Conservation (phyloP, 2,113 vertebrate genomes). For the Urocynchramus pylzowi region DNA sequence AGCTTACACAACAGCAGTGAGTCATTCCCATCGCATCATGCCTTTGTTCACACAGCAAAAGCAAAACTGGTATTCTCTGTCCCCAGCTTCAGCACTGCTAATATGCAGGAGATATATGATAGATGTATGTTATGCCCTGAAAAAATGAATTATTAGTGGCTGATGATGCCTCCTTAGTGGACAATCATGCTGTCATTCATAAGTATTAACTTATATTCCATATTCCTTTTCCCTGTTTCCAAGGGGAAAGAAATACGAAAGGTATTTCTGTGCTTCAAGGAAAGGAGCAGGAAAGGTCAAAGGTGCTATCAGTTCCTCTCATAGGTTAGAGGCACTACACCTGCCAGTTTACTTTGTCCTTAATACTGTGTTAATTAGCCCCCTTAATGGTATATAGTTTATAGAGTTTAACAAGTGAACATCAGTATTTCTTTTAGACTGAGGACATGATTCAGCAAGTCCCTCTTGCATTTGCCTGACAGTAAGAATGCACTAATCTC, state of each 20-base stretch:
- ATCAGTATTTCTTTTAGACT: neutral
- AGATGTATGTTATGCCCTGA: neutral
- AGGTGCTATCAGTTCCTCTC: neutral
- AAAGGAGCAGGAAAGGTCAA: neutral
- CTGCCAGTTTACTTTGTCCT: neutral
- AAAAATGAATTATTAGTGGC: neutral
- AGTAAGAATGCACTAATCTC: neutral
- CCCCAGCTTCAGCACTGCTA: neutral
- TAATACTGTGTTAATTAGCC: neutral
- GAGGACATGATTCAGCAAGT: constrained; percentile 7
- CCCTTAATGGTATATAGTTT: neutral
- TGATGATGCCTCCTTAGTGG: neutral
- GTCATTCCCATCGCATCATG: neutral
- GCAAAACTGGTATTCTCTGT: neutral
- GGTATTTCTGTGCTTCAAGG: neutral
- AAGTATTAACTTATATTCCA: neutral
- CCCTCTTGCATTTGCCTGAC: neutral
- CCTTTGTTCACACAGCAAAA: neutral
- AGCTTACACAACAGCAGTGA: constrained; percentile 7
- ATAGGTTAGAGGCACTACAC: neutral
- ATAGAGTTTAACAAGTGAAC: neutral
- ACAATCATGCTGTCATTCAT: neutral
- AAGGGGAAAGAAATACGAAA: neutral
- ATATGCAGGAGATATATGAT: neutral
- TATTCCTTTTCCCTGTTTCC: neutral